Evolutionary conservation across 2,797 vertebrate species (phyloP), one percentile per base, ranked within the genome.

Genomic region (Sciurus vulgaris): DNA sequence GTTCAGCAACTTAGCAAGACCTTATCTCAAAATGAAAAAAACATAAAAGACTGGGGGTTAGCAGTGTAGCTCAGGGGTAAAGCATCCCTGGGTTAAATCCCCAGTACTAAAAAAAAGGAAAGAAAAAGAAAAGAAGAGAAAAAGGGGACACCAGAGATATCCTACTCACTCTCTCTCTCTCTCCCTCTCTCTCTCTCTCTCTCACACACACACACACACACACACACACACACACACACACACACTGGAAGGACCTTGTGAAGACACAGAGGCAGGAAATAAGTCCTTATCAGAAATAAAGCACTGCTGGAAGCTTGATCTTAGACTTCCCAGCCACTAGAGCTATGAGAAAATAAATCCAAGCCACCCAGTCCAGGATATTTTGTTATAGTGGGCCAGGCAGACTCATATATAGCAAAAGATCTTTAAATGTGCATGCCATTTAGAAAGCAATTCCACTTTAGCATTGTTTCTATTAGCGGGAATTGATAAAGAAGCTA

Each of bases 221-320:
- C 49, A 49, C 49, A 49, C 49, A 49, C 49, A 49, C 49, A 13
- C 49, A 9, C 11, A 0, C 35, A 70, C 30, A 18, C 17, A 67
- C 20, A 24, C 28, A 15, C 12, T 33, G 33, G 24, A 91, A 88
- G n/a, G 73, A 35, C 24, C 49, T 3, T 1, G 24, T 65, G 59
- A 93, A 65, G 59, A 76, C 83, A 73, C 13, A 63, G 35, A 7
- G 10, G 83, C 63, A 51, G 63, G 78, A 94, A 94, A 91, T 65
- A 22, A 89, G 10, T 8, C 61, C 56, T 86, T 35, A 15, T 30
- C 30, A 47, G 87, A 84, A 70, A 51, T 17, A 9, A 14, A 93
- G 15, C 38, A 15, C 33, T 72, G 56, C 33, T 8, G 1, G 70
- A 81, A 63, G 7, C 41, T 91, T 94, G 81, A 38, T 78, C 38